Conservation (phyloP, 2,797 vertebrate genomes). For the Hipposideros larvatus region DNA sequence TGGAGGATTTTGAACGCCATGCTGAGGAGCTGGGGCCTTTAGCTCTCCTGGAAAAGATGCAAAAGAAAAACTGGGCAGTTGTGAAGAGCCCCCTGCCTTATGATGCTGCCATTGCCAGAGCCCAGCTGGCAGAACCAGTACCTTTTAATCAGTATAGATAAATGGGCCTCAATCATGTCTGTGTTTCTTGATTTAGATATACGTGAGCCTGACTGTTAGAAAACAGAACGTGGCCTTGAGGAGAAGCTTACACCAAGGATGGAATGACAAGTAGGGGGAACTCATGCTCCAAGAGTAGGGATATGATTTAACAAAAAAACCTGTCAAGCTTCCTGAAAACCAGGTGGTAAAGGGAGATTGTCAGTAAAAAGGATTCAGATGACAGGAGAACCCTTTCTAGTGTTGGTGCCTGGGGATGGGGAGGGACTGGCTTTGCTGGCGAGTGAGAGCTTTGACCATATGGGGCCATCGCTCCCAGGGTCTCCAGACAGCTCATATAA, state of each 20-base stretch:
- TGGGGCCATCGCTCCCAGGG: neutral
- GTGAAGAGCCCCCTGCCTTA: neutral
- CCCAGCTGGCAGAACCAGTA: neutral
- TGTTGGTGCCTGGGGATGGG: conserved; percentile 34
- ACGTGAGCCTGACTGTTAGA: conserved; percentile 85
- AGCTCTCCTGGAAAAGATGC: conserved; percentile 66
- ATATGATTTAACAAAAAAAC: conserved; percentile 86
- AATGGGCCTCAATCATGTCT: conserved; percentile 84
- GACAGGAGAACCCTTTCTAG: conserved; percentile 68
- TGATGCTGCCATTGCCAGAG: neutral
- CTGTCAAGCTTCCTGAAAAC: conserved; percentile 84
- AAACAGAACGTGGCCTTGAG: conserved; percentile 87
- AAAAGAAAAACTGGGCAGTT: neutral
- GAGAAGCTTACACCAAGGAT: conserved; percentile 86
- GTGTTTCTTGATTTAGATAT: conserved; percentile 81
- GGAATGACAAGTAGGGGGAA: conserved; percentile 85
- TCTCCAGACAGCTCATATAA: conserved; percentile 40
- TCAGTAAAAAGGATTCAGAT: conserved; percentile 77
- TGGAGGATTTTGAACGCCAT: neutral
- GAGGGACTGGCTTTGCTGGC: conserved; percentile 53
- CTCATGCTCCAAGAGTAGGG: conserved; percentile 78
- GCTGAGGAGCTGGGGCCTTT: neutral
- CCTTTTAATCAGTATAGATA: conserved; percentile 84
- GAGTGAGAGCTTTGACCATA: conserved; percentile 26
- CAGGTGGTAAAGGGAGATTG: conserved; percentile 83